These are phyloP conservation scores for Thinocorus orbignyianus DNA, from an alignment of 2,113 vertebrate genomes.

Conservation along the genomic window DNA sequence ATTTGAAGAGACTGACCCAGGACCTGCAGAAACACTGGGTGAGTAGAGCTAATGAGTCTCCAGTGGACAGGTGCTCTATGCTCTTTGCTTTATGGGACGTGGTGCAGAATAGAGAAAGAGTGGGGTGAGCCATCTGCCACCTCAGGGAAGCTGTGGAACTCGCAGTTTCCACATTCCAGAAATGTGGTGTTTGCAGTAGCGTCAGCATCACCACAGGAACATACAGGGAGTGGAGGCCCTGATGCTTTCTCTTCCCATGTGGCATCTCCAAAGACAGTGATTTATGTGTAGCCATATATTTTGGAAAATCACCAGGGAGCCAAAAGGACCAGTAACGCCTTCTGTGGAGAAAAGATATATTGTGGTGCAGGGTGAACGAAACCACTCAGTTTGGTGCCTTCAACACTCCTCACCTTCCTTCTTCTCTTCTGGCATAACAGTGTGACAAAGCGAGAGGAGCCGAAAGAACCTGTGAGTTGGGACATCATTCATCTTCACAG, in stretches of 20 bases:
- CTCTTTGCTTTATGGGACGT: not conserved
- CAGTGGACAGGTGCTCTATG: not conserved
- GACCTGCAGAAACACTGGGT: not conserved
- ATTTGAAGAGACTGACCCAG: not conserved
- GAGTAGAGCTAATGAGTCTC: not conserved
- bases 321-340: not conserved
- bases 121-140: not conserved
- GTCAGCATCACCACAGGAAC: not conserved
- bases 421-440: constrained; percentile 93
- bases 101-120: not conserved
- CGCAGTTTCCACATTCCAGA: not conserved
- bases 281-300: not conserved
- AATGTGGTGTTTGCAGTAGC: not conserved
- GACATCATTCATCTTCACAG: constrained; percentile 71
- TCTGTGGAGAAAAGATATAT: constrained; percentile 3
- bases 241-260: not conserved
- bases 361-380: not conserved
- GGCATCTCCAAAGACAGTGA: not conserved
- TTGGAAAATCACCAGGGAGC: constrained; percentile 2
- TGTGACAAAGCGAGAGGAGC: constrained; percentile 91
- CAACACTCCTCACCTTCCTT: constrained; percentile 79
- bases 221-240: not conserved
- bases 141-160: not conserved
- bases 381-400: not conserved
- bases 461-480: constrained; percentile 85